Evolutionary conservation across 2,113 vertebrate species (phyloP), one percentile per base, ranked within the genome.

Genomic region (Misgurnus anguillicaudatus): DNA sequence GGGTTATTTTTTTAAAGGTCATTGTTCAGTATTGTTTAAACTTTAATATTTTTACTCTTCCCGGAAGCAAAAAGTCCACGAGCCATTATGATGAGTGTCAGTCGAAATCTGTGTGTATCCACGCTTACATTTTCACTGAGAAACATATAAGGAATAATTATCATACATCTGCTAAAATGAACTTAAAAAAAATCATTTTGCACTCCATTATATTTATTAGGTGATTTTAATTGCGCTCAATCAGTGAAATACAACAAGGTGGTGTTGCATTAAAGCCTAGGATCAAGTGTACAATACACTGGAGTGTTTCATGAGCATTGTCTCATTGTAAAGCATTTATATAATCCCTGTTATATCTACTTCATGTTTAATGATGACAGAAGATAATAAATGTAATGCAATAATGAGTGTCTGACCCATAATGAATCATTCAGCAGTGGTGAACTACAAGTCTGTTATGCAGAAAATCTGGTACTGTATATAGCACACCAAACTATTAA

Each of bases 331-430:
- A 72, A 19, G 38, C 38, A 72, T 6, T 14, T 72, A 41, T 16
- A 58, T 41, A 58, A 72, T 73, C 38, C 21, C 11, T 0, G 8
- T 24, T 42, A 16, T 21, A 4, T 7, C 63, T 2, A 60, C 4
- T 51, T 66, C 51, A 11, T 5, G 19, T 24, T 51, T 51, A 51
- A 55, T 24, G 4, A 51, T 42, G 41, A n/a, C 81, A 65, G 61
- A 63, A 69, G 24, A 75, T 11, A 55, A 60, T 76, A 42, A 58
- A 42, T 24, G 41, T 58, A 73, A 73, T 42, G 13, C 53, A 21
- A 1, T 9, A 39, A 39, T 24, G 11, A 42, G 53, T 57, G 38
- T 58, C 38, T 24, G 19, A 41, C 53, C 55, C 17, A 58, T 42
- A 58, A 14, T 58, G 19, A 73, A 73, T 58, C 17, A 13, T 45